These are phyloP conservation scores for Sitta carolinensis DNA, from an alignment of 2,797 vertebrate genomes.

Conservation along the genomic window DNA sequence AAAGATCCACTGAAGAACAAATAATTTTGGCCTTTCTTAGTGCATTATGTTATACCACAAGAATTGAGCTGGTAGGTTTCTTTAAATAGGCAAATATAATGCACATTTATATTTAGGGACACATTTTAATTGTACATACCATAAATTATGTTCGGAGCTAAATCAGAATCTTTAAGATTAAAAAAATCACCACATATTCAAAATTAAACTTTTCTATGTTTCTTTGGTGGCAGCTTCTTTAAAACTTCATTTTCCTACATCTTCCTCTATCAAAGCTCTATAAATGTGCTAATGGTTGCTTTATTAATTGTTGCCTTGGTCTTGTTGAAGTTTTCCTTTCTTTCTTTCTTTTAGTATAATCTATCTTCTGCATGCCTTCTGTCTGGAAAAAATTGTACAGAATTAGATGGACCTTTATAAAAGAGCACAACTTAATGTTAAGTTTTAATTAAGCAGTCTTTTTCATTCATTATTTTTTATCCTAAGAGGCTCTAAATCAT, in stretches of 20 bases:
- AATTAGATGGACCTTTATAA: constrained; percentile 18
- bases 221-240: background rate
- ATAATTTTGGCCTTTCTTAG: background rate
- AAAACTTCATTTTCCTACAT: background rate
- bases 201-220: background rate
- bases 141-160: background rate
- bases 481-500: constrained; percentile 29
- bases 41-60: background rate
- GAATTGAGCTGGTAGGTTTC: background rate
- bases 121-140: background rate
- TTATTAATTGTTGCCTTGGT: background rate
- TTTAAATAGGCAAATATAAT: background rate
- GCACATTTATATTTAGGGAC: background rate
- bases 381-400: background rate
- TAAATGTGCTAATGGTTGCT: background rate
- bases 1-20: background rate
- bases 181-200: background rate
- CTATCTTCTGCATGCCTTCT: background rate
- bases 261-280: background rate
- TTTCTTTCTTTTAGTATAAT: background rate
- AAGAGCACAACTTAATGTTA: constrained; percentile 34
- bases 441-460: constrained; percentile 48
- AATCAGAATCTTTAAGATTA: background rate
- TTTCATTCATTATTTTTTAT: constrained; percentile 31
- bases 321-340: background rate